These are phyloP conservation scores for Adrianichthys oophorus DNA, from an alignment of 2,797 vertebrate genomes.

Conservation along the genomic window DNA sequence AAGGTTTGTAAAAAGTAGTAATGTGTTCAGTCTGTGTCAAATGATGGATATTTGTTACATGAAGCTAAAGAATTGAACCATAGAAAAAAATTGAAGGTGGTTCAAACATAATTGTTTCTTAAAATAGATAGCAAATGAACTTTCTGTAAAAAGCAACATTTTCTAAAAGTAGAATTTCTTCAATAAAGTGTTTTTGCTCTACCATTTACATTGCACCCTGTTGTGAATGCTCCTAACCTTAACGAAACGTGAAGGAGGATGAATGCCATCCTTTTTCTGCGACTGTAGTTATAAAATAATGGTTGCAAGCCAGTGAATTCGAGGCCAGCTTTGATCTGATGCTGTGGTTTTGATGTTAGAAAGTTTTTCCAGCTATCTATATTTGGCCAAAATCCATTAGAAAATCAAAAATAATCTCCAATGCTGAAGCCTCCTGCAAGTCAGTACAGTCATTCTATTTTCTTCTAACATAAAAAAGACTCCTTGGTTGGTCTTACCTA, in stretches of 20 bases:
- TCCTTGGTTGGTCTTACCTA: background rate
- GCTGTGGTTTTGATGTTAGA: background rate
- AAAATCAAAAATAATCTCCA: background rate
- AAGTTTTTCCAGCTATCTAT: background rate
- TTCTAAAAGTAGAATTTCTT: background rate
- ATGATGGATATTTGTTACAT: background rate
- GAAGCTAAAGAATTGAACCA: background rate
- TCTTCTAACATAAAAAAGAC: background rate
- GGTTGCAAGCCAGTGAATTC: too few relatives aligned
- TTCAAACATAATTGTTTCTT: background rate
- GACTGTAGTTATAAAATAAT: too few relatives aligned
- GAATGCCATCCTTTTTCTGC: background rate
- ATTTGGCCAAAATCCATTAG: background rate
- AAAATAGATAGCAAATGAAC: too few relatives aligned
- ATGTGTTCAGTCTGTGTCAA: background rate
- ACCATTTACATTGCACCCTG: background rate
- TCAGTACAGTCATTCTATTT: background rate
- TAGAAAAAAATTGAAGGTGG: background rate
- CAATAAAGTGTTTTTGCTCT: background rate
- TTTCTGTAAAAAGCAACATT: background rate
- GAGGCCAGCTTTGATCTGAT: too few relatives aligned
- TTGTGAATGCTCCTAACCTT: background rate
- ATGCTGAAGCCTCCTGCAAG: background rate
- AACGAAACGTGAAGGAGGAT: background rate
- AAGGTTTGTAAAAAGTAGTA: slow-evolving; percentile 7